Percentiles rank a stretch among this genome's conserved stretches.
Conservation (phyloP, 1,140 invertebrate genomes). For the Stegodyphus mimosarum region DNA sequence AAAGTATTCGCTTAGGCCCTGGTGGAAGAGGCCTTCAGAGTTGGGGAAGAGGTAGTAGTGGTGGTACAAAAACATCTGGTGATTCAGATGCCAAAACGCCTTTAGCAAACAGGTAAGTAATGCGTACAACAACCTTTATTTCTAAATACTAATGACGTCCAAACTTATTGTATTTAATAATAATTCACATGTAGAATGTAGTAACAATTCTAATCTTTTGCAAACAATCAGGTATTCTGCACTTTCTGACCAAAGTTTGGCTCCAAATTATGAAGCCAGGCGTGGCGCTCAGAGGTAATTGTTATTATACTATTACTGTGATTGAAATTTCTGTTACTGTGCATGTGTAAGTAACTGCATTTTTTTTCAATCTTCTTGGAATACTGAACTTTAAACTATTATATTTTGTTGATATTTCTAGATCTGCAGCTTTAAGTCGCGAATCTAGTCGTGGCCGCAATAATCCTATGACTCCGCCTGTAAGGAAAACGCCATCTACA, state of each 20-base stretch:
- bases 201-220: too few species aligned
- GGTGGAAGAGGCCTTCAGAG: constrained; percentile 67
- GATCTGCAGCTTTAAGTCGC: constrained; percentile 59
- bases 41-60: constrained; percentile 68
- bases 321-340: too few species aligned
- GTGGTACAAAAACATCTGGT: constrained; percentile 63
- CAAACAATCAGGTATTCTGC: background rate
- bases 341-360: too few species aligned
- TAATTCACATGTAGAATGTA: too few species aligned
- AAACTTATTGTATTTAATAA: too few species aligned
- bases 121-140: background rate
- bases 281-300: constrained; percentile 42
- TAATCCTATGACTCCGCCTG: constrained; percentile 22
- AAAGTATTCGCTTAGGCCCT: constrained; percentile 69
- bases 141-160: too few species aligned
- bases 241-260: constrained; percentile 1
- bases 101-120: constrained; percentile 67
- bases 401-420: background rate
- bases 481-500: constrained; percentile 48
- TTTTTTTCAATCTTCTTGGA: too few species aligned
- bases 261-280: constrained; percentile 26
- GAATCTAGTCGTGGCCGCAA: constrained; percentile 56
- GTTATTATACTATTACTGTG: background rate
- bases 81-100: constrained; percentile 52
- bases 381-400: too few species aligned